A percentile compares a stretch with the other conserved stretches of the same genome.
Evolutionary conservation across 2,888 invertebrate genomes (phyloP).

Genomic region (Plebejus melissa): DNA sequence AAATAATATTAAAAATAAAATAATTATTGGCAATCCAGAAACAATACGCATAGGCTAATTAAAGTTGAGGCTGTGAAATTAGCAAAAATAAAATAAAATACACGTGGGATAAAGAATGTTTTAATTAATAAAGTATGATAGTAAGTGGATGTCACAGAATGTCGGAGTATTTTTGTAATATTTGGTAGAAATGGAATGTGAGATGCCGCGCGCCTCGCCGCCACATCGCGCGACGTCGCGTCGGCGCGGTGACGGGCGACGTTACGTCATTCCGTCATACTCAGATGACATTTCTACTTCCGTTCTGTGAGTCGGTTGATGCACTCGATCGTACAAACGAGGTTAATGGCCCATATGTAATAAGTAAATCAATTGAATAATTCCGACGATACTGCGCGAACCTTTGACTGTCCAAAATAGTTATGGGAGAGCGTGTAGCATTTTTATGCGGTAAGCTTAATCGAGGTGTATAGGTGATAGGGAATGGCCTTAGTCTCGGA

Average conservation of each 20-base stretch:
- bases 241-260: constrained; percentile 30
- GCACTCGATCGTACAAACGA: constrained; percentile 66
- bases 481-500: constrained; percentile 57
- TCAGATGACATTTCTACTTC: constrained; percentile 46
- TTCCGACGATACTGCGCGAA: constrained; percentile 56
- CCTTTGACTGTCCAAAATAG: constrained; percentile 55
- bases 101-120: constrained; percentile 62
- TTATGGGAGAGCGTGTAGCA: constrained; percentile 51
- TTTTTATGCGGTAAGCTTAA: constrained; percentile 52
- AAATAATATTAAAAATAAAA: constrained; percentile 54
- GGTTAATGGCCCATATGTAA: constrained; percentile 69
- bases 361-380: constrained; percentile 71
- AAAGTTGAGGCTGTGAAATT: constrained; percentile 79
- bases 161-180: constrained; percentile 47
- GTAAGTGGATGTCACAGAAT: constrained; percentile 59
- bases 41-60: constrained; percentile 80
- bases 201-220: constrained; percentile 36
- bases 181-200: constrained; percentile 42
- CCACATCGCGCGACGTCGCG: background rate
- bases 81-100: constrained; percentile 70
- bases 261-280: constrained; percentile 38
- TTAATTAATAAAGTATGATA: constrained; percentile 60
- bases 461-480: constrained; percentile 46
- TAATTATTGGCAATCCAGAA: constrained; percentile 76
- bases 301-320: constrained; percentile 56